phyloP scores from a whole-genome alignment of 2,113 vertebrate species.

The Lepisosteus oculatus region DNA sequence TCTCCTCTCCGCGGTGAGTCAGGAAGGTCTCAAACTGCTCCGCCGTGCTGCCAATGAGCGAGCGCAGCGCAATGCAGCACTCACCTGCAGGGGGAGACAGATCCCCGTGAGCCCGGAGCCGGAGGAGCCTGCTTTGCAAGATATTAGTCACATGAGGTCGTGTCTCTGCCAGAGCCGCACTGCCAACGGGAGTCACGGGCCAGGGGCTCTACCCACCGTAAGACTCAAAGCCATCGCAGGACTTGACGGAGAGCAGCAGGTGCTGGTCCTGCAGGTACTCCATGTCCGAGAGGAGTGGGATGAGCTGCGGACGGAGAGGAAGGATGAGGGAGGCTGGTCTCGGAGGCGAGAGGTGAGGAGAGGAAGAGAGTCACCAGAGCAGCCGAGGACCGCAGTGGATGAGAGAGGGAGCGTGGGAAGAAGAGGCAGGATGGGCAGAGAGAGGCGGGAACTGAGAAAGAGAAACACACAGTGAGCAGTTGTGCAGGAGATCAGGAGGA shows the following conservation, averaged over 20 bases:
- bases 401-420: background rate
- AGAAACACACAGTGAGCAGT: background rate
- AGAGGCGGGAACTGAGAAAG: too few species aligned
- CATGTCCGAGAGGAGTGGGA: slow-evolving; percentile 70
- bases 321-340: slow-evolving; percentile 29
- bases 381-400: background rate
- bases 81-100: slow-evolving; percentile 58
- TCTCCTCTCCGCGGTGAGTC: slow-evolving; percentile 79
- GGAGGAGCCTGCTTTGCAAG: background rate
- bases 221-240: slow-evolving; percentile 83
- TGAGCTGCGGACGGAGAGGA: slow-evolving; percentile 52
- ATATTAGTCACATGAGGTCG: background rate
- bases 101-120: background rate
- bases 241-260: slow-evolving; percentile 78
- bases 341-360: slow-evolving; percentile 5
- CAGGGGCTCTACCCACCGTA: slow-evolving; percentile 61
- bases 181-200: too few species aligned
- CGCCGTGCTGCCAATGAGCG: slow-evolving; percentile 39
- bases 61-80: slow-evolving; percentile 67
- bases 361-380: slow-evolving; percentile 2
- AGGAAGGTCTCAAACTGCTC: slow-evolving; percentile 80
- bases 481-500: background rate
- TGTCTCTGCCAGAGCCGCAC: too few species aligned
- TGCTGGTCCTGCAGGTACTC: slow-evolving; percentile 80
- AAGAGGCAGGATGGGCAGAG: background rate